Conservation (phyloP, 2,888 invertebrate genomes). For the Watsonalla cultraria region DNA sequence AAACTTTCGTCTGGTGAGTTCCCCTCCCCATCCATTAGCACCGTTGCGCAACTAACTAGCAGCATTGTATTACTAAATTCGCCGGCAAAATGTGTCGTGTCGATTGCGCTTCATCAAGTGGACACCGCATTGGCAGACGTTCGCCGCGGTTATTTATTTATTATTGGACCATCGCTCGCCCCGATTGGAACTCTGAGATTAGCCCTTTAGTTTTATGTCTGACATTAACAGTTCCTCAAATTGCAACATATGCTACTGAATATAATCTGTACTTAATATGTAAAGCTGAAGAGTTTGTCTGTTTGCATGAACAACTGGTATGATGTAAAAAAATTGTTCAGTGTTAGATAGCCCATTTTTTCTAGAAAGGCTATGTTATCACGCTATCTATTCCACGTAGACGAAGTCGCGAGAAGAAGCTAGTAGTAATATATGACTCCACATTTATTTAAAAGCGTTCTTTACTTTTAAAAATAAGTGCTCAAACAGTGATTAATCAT, state of each 20-base stretch:
- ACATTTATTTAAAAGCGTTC: too few species aligned
- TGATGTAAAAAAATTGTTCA: too few species aligned
- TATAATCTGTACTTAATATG: too few species aligned
- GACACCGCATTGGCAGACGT: constrained; percentile 57
- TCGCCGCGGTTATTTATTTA: constrained; percentile 54
- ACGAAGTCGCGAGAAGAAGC: too few species aligned
- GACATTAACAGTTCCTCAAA: constrained; percentile 3
- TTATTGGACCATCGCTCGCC: constrained; percentile 32
- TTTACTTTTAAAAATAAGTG: background rate
- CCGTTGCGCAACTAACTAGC: background rate
- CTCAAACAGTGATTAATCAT: background rate
- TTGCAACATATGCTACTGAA: background rate
- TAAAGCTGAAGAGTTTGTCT: too few species aligned
- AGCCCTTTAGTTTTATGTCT: constrained; percentile 18
- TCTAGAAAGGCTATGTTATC: too few species aligned
- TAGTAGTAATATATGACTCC: too few species aligned
- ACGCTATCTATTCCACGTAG: too few species aligned
- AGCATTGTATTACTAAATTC: constrained; percentile 4
- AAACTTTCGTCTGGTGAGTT: background rate
- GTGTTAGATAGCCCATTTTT: too few species aligned
- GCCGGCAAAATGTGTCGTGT: constrained; percentile 5
- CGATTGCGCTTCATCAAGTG: constrained; percentile 28
- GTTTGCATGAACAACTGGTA: too few species aligned
- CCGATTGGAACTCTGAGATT: constrained; percentile 27
- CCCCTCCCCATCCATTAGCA: background rate